phyloP scores from a whole-genome alignment of 2,888 invertebrate species.

The Drosophila antonietae region DNA sequence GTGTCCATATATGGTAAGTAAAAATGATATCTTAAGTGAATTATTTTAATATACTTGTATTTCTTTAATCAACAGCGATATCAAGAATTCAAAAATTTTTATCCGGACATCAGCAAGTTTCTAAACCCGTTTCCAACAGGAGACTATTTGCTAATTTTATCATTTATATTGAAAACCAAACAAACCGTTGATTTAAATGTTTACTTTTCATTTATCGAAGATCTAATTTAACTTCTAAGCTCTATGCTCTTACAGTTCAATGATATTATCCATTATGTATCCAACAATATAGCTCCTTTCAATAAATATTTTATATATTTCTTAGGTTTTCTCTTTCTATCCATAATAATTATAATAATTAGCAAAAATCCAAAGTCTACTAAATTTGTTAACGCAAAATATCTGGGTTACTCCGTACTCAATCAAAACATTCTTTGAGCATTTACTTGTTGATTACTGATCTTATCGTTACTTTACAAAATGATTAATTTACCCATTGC shows the following conservation, averaged over 20 bases:
- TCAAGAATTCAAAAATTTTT: not conserved
- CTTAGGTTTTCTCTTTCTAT: too few relatives aligned
- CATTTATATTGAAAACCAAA: not conserved
- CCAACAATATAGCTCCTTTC: too few relatives aligned
- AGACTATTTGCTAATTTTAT: not conserved
- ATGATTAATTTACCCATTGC: not conserved
- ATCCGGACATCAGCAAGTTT: not conserved
- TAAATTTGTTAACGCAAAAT: too few relatives aligned
- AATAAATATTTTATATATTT: too few relatives aligned
- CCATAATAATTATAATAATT: too few relatives aligned
- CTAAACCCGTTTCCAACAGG: not conserved
- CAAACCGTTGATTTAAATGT: not conserved
- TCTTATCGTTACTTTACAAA: too few relatives aligned
- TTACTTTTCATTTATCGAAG: conserved; percentile 3
- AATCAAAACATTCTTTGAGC: too few relatives aligned
- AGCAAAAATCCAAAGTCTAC: too few relatives aligned
- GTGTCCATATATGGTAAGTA: conserved; percentile 20
- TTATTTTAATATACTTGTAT: not conserved
- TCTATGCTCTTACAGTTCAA: too few relatives aligned
- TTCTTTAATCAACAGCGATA: not conserved
- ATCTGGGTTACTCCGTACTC: too few relatives aligned
- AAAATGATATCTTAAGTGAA: not conserved
- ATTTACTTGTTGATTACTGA: too few relatives aligned
- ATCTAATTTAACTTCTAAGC: not conserved
- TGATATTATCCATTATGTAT: too few relatives aligned